Conservation (phyloP, 2,888 invertebrate species). For the Mimumesa dahlbomi region DNA sequence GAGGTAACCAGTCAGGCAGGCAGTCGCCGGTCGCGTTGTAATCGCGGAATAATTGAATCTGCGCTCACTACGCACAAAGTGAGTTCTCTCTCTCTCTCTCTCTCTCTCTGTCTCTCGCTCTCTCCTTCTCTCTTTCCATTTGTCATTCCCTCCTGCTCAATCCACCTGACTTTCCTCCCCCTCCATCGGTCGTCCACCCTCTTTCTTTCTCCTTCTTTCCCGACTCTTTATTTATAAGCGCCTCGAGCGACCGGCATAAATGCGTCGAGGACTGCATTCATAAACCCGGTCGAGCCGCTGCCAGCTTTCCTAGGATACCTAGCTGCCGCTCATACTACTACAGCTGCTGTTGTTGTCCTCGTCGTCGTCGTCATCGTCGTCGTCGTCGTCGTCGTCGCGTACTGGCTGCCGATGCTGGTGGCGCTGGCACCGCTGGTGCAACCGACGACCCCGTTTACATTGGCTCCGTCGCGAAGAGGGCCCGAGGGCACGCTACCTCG, state of each 20-base stretch:
- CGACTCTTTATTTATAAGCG: constrained; percentile 77
- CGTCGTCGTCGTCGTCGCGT: constrained; percentile 37
- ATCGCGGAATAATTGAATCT: constrained; percentile 79
- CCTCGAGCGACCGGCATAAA: constrained; percentile 73
- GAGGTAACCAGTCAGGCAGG: constrained; percentile 37
- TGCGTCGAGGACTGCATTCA: constrained; percentile 75
- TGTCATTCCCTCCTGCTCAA: constrained; percentile 19
- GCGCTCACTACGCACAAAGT: constrained; percentile 57
- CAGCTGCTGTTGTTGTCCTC: constrained; percentile 27
- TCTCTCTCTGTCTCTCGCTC: constrained; percentile 10
- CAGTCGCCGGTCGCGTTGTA: constrained; percentile 70
- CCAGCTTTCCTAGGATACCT: constrained; percentile 61
- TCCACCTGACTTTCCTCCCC: constrained; percentile 33
- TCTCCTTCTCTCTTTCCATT: constrained; percentile 51
- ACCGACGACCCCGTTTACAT: constrained; percentile 72
- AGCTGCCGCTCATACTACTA: constrained; percentile 15
- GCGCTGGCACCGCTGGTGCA: constrained; percentile 59
- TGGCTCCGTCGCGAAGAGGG: constrained; percentile 57
- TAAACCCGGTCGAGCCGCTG: constrained; percentile 65
- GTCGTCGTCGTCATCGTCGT: constrained; percentile 41
- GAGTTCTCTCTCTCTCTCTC: constrained; percentile 57
- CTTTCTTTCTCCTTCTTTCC: constrained; percentile 17
- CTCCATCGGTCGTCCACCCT: constrained; percentile 27
- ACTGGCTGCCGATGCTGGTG: constrained; percentile 56
- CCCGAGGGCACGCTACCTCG: constrained; percentile 71